Conservation (phyloP, 1,140 invertebrate species). For the Drosophila novamexicana region DNA sequence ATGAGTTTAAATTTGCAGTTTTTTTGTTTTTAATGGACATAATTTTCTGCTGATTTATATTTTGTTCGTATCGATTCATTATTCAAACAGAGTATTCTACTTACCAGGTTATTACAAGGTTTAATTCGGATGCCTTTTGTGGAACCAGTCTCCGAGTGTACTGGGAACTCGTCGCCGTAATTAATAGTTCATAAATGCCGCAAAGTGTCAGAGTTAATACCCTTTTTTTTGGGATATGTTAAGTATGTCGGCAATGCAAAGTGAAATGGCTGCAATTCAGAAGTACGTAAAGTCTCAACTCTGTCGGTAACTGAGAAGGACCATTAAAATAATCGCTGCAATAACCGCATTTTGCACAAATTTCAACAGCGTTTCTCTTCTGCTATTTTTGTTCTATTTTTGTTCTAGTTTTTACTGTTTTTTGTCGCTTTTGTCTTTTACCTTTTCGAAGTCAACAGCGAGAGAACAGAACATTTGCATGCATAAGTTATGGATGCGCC, state of each 20-base stretch:
- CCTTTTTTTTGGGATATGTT: constrained; percentile 27
- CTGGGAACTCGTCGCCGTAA: too few species aligned
- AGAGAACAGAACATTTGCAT: constrained; percentile 66
- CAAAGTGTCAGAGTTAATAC: neutral
- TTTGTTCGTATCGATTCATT: too few species aligned
- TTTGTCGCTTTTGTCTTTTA: constrained; percentile 60
- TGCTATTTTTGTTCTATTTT: constrained; percentile 36
- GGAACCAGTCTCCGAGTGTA: too few species aligned
- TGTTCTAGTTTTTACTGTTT: constrained; percentile 4
- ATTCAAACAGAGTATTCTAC: too few species aligned
- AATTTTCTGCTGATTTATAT: too few species aligned
- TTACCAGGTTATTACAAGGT: too few species aligned
- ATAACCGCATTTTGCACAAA: constrained; percentile 77
- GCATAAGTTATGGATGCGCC: constrained; percentile 72
- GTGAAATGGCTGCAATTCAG: constrained; percentile 2
- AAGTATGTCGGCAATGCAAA: constrained; percentile 49
- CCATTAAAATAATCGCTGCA: constrained; percentile 82
- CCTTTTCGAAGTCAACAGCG: constrained; percentile 63
- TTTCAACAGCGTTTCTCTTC: constrained; percentile 37
- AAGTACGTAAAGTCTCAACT: constrained; percentile 37
- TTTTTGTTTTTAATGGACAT: neutral
- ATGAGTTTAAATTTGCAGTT: neutral
- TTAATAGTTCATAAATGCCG: too few species aligned
- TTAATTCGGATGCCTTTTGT: too few species aligned
- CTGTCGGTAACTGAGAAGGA: constrained; percentile 56